A percentile compares a stretch with the other conserved stretches of the same genome.
These are phyloP conservation scores for Lucinisca nassula DNA, from an alignment of 2,888 invertebrate species.

Conservation along the genomic window DNA sequence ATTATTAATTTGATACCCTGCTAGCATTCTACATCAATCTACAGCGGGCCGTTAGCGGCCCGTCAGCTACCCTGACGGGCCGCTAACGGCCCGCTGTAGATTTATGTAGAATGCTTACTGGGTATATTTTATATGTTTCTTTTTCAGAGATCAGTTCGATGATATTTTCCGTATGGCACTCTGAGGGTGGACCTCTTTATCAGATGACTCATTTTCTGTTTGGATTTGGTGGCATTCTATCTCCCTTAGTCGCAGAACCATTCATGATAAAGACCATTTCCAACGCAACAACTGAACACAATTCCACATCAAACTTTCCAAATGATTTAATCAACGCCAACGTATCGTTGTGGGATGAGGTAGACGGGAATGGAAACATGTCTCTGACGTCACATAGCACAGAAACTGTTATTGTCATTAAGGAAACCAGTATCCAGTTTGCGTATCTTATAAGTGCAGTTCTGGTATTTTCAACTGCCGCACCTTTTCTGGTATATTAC, in stretches of 20 bases:
- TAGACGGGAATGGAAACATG: no score
- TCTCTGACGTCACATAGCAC: neutral
- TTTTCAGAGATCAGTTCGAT: neutral
- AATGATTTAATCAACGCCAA: no score
- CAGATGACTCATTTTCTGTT: conserved; percentile 21
- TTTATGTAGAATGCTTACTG: no score
- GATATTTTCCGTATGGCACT: conserved; percentile 25
- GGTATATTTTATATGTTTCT: neutral
- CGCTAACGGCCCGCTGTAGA: no score
- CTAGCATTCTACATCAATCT: no score
- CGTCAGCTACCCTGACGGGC: no score
- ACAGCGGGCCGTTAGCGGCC: no score
- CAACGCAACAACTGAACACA: no score
- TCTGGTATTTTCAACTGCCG: conserved; percentile 19
- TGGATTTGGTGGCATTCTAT: conserved; percentile 16
- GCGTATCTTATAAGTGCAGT: conserved; percentile 46
- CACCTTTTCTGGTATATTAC: conserved; percentile 19
- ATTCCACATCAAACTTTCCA: no score
- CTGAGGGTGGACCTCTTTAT: neutral
- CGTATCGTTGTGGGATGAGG: no score
- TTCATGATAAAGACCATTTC: neutral
- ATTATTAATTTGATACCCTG: no score
- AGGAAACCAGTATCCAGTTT: conserved; percentile 38
- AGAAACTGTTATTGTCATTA: neutral
- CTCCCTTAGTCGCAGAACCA: conserved; percentile 23